Conservation (phyloP, 2,113 vertebrate species). For the Oryzias curvinotus region DNA sequence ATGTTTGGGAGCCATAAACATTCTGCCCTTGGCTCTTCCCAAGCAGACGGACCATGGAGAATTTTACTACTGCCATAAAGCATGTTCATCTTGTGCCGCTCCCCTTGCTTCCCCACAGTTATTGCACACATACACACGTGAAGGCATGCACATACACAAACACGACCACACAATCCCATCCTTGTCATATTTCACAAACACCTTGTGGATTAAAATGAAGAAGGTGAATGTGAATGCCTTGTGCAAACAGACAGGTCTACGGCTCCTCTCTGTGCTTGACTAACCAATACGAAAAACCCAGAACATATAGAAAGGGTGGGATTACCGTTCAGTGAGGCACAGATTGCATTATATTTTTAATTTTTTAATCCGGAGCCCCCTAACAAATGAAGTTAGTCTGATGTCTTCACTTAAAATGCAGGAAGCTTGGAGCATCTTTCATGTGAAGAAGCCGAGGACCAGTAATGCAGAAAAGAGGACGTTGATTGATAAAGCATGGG, state of each 20-base stretch:
- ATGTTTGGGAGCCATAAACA: constrained; percentile 79
- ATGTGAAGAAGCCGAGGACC: neutral
- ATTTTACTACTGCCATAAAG: constrained; percentile 80
- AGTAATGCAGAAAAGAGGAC: neutral
- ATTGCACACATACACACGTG: constrained; percentile 53
- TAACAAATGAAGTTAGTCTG: neutral
- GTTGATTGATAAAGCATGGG: neutral
- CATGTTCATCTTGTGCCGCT: constrained; percentile 73
- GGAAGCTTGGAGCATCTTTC: neutral
- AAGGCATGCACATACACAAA: constrained; percentile 44
- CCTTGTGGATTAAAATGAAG: constrained; percentile 58
- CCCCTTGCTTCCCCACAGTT: constrained; percentile 52
- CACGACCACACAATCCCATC: constrained; percentile 32
- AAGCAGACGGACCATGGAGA: constrained; percentile 77
- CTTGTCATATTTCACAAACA: constrained; percentile 64
- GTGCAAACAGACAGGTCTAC: constrained; percentile 34
- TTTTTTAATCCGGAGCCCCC: neutral
- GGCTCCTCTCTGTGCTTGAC: constrained; percentile 16
- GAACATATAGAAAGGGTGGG: neutral
- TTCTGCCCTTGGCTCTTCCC: constrained; percentile 80
- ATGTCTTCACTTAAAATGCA: neutral
- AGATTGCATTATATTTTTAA: neutral
- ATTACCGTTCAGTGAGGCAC: neutral
- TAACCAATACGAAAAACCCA: neutral
- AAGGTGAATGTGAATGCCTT: constrained; percentile 40